These are phyloP conservation scores for Synergus gifuensis DNA, from an alignment of 2,888 invertebrate genomes.

Conservation along the genomic window DNA sequence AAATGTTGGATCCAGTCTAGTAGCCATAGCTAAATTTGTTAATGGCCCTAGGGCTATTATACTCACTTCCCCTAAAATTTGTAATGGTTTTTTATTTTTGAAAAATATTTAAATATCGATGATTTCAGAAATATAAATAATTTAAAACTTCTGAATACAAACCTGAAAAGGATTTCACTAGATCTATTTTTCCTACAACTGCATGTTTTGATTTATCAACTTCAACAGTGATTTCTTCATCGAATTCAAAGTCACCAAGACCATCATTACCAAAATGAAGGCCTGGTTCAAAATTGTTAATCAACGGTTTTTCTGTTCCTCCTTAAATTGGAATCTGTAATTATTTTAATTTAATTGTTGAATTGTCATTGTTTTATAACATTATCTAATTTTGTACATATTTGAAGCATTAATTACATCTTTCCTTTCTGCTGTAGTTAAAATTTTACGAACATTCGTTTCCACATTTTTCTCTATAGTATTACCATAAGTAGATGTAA, in stretches of 20 bases:
- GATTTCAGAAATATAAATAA: too few species aligned
- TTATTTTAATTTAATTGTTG: background rate
- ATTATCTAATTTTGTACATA: too few species aligned
- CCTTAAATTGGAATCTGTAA: conserved; percentile 79
- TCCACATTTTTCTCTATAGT: conserved; percentile 78
- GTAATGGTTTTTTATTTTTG: conserved; percentile 52
- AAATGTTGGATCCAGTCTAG: conserved; percentile 74
- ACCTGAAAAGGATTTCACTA: conserved; percentile 52
- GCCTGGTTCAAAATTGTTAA: conserved; percentile 62
- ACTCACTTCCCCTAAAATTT: conserved; percentile 72
- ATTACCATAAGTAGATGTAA: conserved; percentile 81
- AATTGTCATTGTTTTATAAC: too few species aligned
- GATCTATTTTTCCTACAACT: conserved; percentile 74
- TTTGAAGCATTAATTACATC: conserved; percentile 68
- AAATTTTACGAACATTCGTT: conserved; percentile 78
- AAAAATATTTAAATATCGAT: too few species aligned
- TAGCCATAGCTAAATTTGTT: conserved; percentile 81
- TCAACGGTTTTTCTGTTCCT: conserved; percentile 73
- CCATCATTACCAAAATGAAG: conserved; percentile 78
- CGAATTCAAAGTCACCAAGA: conserved; percentile 78
- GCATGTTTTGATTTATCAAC: conserved; percentile 75
- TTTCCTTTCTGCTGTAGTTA: conserved; percentile 73
- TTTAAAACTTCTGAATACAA: too few species aligned
- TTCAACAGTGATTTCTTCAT: conserved; percentile 66
- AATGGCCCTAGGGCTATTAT: conserved; percentile 79